phyloP scores from a whole-genome alignment of 53 echinoderm and acorn worm species.

The Antedon mediterranea region DNA sequence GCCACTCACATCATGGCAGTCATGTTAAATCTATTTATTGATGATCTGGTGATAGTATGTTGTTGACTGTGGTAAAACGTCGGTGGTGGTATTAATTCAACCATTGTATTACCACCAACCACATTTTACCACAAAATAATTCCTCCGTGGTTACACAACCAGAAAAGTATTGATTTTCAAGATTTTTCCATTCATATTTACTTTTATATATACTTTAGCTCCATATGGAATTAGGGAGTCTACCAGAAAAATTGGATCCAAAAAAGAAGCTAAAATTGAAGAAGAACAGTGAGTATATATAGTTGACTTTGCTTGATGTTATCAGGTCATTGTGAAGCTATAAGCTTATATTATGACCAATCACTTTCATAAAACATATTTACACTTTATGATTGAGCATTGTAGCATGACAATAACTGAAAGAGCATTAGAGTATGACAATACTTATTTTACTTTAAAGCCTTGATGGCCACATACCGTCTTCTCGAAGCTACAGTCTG shows the following conservation, averaged over 20 bases:
- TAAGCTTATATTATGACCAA: no score
- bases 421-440: background rate
- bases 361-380: background rate
- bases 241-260: constrained; percentile 58
- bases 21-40: no score
- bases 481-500: constrained; percentile 42
- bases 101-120: no score
- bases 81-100: no score
- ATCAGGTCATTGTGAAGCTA: no score
- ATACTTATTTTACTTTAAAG: constrained; percentile 7
- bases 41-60: no score
- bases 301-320: background rate
- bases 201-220: constrained; percentile 30
- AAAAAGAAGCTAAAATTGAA: constrained; percentile 17
- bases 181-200: background rate
- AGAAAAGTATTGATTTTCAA: no score
- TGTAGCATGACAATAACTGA: background rate
- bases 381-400: background rate
- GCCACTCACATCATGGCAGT: no score
- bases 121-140: no score
- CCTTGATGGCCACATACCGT: constrained; percentile 39
- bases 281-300: constrained; percentile 89
- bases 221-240: constrained; percentile 89
- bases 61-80: no score
- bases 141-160: no score